Conservation (phyloP, 2,797 vertebrate genomes). For the Mico argentatus region DNA sequence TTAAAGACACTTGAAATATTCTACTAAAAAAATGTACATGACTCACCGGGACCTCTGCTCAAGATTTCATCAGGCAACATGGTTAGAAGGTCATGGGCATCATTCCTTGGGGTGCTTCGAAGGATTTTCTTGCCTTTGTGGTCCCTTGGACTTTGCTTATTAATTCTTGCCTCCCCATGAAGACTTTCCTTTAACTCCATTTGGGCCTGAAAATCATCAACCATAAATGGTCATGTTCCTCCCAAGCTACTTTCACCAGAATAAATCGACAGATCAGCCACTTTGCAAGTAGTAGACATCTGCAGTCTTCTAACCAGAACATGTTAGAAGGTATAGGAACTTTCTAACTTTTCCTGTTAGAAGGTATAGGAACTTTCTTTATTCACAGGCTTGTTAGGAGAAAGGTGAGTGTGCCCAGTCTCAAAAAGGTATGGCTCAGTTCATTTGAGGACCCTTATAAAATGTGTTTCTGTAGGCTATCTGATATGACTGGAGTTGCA, state of each 20-base stretch:
- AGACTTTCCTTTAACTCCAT: conserved; percentile 80
- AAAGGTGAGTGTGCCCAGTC: neutral
- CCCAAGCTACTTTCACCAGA: neutral
- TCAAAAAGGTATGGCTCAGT: neutral
- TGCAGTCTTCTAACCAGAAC: neutral
- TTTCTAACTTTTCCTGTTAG: neutral
- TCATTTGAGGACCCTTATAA: neutral
- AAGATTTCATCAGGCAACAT: conserved; percentile 67
- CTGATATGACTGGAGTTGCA: neutral
- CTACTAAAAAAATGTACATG: neutral
- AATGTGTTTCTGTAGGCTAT: neutral
- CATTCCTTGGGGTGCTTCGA: conserved; percentile 25
- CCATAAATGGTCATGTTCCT: neutral
- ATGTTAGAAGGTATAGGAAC: too few species aligned
- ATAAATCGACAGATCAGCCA: neutral
- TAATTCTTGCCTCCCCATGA: conserved; percentile 77
- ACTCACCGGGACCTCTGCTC: conserved; percentile 77
- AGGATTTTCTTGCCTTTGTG: conserved; percentile 62
- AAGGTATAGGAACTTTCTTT: neutral
- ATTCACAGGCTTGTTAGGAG: neutral
- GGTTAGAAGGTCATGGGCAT: neutral
- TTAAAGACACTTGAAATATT: neutral
- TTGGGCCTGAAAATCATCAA: conserved; percentile 81
- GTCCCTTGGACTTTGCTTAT: conserved; percentile 75
- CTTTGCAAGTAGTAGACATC: neutral